Evolutionary conservation across 2,888 invertebrate species (phyloP), one percentile per base, ranked within the genome.

Genomic region (Erebia palarica): DNA sequence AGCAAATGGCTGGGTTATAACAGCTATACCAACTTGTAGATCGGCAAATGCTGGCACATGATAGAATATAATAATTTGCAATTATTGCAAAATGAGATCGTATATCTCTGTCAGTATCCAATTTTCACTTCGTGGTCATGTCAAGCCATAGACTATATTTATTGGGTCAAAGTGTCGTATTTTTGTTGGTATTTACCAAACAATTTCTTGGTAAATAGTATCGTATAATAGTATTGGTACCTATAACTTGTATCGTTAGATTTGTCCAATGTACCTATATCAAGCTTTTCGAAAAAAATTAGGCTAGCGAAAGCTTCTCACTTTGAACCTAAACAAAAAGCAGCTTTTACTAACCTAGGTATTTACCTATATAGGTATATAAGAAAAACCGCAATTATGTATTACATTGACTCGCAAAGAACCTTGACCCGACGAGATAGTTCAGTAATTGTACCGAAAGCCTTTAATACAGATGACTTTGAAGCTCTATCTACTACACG

Each of bases 351-450:
- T 7, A 5, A 36, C 36, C 7, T 36, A 36, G 36, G 36, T 36
- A 7, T 1, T 7, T 36, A 36, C 36, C 36, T 14, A 58, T 13
- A 13, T 27, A 47, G 47, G 13, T 58, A 3, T 57, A n/a, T 44
- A 16, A 2, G 36, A 42, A 14, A 47, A 58, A 65, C 13, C 11
- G 11, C 11, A 16, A 77, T 57, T 53, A 91, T 92, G 91, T 90
- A 81, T 80, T 91, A 88, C 75, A 71, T 89, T 4, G 91, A 92
- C 76, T 83, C 89, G 13, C 88, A 90, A 77, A 81, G 85, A 68
- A 90, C 88, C 10, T 59, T 87, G 11, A 90, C 89, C 14, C 86
- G 92, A 2, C 87, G 90, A 36, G 90, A 91, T 11, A 92, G 92
- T 77, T 92, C 91, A 16, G 77, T 91, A 49, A 72, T 89, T 57